Base-by-base conservation (phyloP, 2,888 invertebrate species). In the Trissonchulus sp. region DNA sequence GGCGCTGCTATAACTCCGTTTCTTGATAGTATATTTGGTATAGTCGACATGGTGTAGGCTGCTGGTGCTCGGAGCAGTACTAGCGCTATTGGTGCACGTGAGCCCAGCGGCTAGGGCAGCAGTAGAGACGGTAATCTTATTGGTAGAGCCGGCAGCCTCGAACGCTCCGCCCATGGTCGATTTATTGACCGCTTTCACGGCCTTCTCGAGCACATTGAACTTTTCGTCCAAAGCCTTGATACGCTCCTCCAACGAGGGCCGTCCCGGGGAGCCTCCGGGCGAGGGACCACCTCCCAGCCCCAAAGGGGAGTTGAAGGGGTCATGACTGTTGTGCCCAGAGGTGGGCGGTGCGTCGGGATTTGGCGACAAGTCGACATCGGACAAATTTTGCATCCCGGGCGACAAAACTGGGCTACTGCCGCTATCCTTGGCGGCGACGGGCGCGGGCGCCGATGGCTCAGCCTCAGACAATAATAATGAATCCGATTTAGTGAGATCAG, bases 211-310 rank as follows among this genome's bases (percentile, higher is more conserved):
- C 33, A 18, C 63, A 23, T 37, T 93, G 84, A 94, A 93, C 84
- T 93, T 93, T 85, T 94, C 95, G 86, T 96, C 95, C 76, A 97
- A 88, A 74, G 92, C 93, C 79, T 92, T 90, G 81, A 98, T 93
- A 79, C 95, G 89, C 85, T 96, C 95, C 83, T 96, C 95, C 79
- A 96, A 88, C 34, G 91, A 90, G 3, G 88, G 87, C 78, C 81
- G 75, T 77, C 77, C 69, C 18, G 76, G 69, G 81, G 73, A 79
- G 79, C 74, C 80, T 79, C 36, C 79, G 80, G 28, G 73, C 79
- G 63, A 81, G 80, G 72, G 3, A 2, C 72, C 69, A 33, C 34
- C 74, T 75, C 2, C 60, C 28, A 30, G 23, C 23, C 30, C 62
- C n/a, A 35, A 15, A 15, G 71, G n/a, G 36, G 71, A 69, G n/a